A percentile compares a stretch with the other conserved stretches of the same genome.
Evolutionary conservation across 1,140 invertebrate genomes (phyloP).

Genomic region (Euschistus heros): DNA sequence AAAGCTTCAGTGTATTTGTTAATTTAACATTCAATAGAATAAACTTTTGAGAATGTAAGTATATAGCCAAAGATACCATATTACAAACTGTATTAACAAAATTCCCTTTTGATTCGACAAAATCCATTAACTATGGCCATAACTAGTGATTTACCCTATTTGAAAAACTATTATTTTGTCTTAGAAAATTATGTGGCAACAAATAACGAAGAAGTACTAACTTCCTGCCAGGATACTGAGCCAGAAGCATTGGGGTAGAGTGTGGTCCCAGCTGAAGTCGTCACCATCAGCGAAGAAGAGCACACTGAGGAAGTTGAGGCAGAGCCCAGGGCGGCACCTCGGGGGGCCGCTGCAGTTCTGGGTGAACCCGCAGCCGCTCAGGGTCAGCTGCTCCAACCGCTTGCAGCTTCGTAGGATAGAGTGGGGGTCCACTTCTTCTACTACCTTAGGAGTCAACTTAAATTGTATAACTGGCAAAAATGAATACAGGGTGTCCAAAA

Average conservation of each 20-base stretch:
- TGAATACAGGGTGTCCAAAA: too few species aligned
- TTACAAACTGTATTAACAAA: too few species aligned
- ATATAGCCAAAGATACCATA: too few species aligned
- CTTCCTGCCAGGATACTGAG: slow-evolving; percentile 26
- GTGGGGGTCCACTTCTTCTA: slow-evolving; percentile 34
- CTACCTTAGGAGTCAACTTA: slow-evolving; percentile 30
- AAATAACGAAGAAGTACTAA: slow-evolving; percentile 14
- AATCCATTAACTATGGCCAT: too few species aligned
- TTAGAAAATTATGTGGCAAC: too few species aligned
- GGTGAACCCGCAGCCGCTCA: slow-evolving; percentile 32
- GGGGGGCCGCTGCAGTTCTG: slow-evolving; percentile 16
- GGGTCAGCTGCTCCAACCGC: slow-evolving; percentile 29
- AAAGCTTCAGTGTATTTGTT: too few species aligned
- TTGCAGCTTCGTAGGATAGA: slow-evolving; percentile 29
- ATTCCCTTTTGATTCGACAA: too few species aligned
- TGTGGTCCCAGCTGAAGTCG: slow-evolving; percentile 34
- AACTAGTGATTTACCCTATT: too few species aligned
- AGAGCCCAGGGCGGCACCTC: slow-evolving; percentile 5
- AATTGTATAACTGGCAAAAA: too few species aligned
- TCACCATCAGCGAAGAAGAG: slow-evolving; percentile 34
- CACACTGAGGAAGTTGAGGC: slow-evolving; percentile 21
- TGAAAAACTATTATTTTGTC: too few species aligned
- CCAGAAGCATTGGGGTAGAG: slow-evolving; percentile 33
- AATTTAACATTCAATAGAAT: too few species aligned
- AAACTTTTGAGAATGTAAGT: too few species aligned